Base-by-base conservation (phyloP, 2,888 invertebrate species). In the Diachrysia chrysitis region DNA sequence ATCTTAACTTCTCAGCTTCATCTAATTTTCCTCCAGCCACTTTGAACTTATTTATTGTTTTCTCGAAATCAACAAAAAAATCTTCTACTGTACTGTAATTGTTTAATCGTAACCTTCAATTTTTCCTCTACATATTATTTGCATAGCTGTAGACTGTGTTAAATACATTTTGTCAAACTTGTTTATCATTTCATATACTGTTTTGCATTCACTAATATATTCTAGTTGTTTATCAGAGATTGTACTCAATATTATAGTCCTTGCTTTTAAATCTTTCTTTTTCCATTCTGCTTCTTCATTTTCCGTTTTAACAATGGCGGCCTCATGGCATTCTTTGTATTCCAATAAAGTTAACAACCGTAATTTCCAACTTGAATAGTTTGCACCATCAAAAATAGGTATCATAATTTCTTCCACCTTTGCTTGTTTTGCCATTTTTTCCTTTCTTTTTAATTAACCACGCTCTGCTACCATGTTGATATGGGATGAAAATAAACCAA, bases 301-400 rank as follows among this genome's bases (percentile, higher is more conserved):
- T 66, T 69, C 55, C 56, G 21, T 60, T 53, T 46, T 72, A 5
- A 1, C 56, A 60, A 63, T 73, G 68, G 67, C 73, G 25, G 69
- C 37, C 69, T 78, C 74, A 58, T 77, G 14, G 53, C 82, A 81
- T 65, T 83, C 76, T 69, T 81, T 80, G 63, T 80, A 79, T 66
- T 83, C 79, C 42, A 81, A 63, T 25, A 80, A 70, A 23, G 77
- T 78, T 19, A 76, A 1, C 17, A 83, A 73, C 46, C 79, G 73
- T 51, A 83, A 75, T 77, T 80, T 83, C 78, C 79, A 81, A 14
- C 67, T 83, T 29, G 78, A 74, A 73, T 83, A 83, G 37, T 77
- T 79, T 55, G 64, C 71, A 0, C 80, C 77, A 64, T 83, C 81
- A 71, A 80, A 80, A 68, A 79, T 79, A 35, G 60, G 60, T 9